These are phyloP conservation scores for Sinocyclocheilus rhinocerous DNA, from an alignment of 2,113 vertebrate species.

Conservation along the genomic window DNA sequence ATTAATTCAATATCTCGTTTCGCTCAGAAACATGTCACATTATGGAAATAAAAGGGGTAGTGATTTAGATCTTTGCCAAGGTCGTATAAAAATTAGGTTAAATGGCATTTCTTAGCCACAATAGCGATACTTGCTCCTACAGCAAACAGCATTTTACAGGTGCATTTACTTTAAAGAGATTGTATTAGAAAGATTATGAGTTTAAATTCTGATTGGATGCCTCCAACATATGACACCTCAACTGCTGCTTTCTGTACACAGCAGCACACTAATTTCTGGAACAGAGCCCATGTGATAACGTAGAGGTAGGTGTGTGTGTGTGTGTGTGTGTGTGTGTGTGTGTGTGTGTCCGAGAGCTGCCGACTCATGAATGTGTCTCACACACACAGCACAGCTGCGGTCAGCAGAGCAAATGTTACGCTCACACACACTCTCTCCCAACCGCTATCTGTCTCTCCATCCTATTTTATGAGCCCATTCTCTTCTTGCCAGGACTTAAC, in stretches of 20 bases:
- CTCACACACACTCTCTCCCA: neutral
- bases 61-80: too few relatives aligned
- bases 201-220: neutral
- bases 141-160: neutral
- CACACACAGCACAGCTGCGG: neutral
- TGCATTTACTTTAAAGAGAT: neutral
- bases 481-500: neutral
- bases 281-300: neutral
- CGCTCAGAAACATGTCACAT: too few relatives aligned
- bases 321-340: neutral
- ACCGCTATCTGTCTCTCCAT: neutral
- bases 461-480: neutral
- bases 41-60: too few relatives aligned
- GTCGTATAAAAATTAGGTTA: neutral
- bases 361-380: neutral
- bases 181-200: neutral
- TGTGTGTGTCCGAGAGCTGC: neutral
- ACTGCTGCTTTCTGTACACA: neutral
- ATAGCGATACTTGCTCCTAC: neutral
- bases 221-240: neutral
- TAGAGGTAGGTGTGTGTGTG: neutral
- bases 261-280: neutral
- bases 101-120: neutral
- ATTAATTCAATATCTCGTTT: too few relatives aligned
- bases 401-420: conserved; percentile 7